phyloP scores from a whole-genome alignment of 2,888 invertebrate species.

The Tromatobia lineatoria region DNA sequence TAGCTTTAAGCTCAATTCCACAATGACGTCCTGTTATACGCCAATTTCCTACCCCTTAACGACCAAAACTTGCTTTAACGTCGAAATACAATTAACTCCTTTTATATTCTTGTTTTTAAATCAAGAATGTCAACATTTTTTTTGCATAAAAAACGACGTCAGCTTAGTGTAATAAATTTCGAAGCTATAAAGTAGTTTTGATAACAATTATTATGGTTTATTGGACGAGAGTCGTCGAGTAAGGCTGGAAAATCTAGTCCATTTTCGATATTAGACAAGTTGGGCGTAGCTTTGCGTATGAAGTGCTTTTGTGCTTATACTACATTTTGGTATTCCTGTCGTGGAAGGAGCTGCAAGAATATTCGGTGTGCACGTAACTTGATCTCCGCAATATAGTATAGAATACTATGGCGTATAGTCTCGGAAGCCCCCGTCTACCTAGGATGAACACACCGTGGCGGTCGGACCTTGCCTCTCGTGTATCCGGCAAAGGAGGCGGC shows the following conservation, averaged over 20 bases:
- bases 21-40: constrained; percentile 30
- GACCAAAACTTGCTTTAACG: neutral
- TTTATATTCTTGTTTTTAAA: neutral
- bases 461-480: constrained; percentile 46
- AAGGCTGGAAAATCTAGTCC: no score
- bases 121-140: neutral
- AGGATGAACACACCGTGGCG: constrained; percentile 20
- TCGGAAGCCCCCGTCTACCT: neutral
- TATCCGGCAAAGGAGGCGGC: constrained; percentile 48
- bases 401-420: neutral
- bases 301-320: no score
- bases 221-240: no score
- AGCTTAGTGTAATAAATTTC: neutral
- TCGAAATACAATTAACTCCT: neutral
- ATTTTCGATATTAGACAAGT: no score
- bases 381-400: neutral
- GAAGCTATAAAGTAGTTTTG: neutral
- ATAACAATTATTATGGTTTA: no score
- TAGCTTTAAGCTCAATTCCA: constrained; percentile 51
- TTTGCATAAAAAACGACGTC: no score
- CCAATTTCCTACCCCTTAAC: neutral
- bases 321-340: no score
- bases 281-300: no score
- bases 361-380: constrained; percentile 29
- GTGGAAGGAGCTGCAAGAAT: neutral